Percentiles rank a stretch among this genome's conserved stretches.
These are phyloP conservation scores for Pseudochromis fuscus DNA, from an alignment of 2,797 vertebrate genomes.

Conservation along the genomic window DNA sequence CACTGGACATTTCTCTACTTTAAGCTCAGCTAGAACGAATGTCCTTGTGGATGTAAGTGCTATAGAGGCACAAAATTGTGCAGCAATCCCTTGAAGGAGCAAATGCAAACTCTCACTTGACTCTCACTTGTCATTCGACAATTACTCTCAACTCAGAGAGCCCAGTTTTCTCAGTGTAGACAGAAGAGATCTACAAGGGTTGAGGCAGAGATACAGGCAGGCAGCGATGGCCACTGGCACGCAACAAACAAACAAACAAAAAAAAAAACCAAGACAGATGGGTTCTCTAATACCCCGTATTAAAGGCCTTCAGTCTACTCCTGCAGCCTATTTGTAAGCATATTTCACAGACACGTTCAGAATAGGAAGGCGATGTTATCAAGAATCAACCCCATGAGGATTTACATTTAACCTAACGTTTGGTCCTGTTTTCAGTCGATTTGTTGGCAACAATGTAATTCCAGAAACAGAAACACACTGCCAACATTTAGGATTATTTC, in stretches of 20 bases:
- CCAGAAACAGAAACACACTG: conserved; percentile 22
- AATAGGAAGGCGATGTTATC: conserved; percentile 40
- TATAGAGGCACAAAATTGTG: conserved; percentile 65
- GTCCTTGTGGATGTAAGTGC: conserved; percentile 48
- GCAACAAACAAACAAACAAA: conserved; percentile 36
- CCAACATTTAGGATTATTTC: neutral
- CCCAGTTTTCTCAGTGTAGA: conserved; percentile 39
- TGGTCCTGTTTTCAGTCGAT: conserved; percentile 41
- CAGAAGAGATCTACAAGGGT: conserved; percentile 41
- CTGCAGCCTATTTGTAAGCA: conserved; percentile 53
- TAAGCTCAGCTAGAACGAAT: conserved; percentile 35
- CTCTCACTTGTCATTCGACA: conserved; percentile 4
- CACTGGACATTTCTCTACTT: conserved; percentile 15
- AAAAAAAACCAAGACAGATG: conserved; percentile 42
- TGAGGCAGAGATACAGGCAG: conserved; percentile 50
- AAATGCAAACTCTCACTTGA: conserved; percentile 30
- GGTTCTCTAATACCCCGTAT: conserved; percentile 53
- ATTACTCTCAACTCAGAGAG: conserved; percentile 34
- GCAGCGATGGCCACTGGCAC: conserved; percentile 64
- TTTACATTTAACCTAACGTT: conserved; percentile 44
- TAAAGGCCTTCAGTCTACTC: conserved; percentile 74
- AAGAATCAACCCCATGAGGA: conserved; percentile 53
- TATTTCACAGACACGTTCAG: conserved; percentile 49
- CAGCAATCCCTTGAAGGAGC: conserved; percentile 45
- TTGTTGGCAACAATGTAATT: conserved; percentile 13